Percentiles rank a stretch among this genome's conserved stretches.
Conservation (phyloP, 2,888 invertebrate genomes). For the Meganola albula region DNA sequence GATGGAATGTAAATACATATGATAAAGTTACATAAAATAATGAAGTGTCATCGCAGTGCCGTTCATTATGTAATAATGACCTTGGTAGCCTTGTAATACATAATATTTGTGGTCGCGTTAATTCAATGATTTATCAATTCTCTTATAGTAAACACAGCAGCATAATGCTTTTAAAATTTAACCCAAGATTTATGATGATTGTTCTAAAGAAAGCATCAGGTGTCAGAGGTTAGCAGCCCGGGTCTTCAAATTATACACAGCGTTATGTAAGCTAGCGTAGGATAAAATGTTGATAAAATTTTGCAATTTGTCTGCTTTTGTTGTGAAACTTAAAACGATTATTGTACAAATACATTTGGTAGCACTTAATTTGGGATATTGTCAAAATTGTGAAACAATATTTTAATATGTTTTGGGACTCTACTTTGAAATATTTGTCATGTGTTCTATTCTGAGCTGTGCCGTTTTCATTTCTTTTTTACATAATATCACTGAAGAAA, state of each 20-base stretch:
- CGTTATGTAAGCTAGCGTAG: constrained; percentile 52
- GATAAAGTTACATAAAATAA: constrained; percentile 34
- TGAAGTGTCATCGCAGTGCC: constrained; percentile 33
- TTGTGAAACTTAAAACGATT: constrained; percentile 3
- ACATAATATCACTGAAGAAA: too few species aligned
- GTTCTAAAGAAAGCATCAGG: constrained; percentile 45
- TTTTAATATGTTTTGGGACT: too few species aligned
- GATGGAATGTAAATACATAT: constrained; percentile 26
- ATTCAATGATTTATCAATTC: too few species aligned
- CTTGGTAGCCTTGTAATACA: constrained; percentile 51
- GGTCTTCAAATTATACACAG: constrained; percentile 49
- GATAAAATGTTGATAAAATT: constrained; percentile 34
- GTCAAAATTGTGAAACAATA: too few species aligned
- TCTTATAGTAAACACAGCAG: constrained; percentile 17
- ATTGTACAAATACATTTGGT: too few species aligned
- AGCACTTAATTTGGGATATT: too few species aligned
- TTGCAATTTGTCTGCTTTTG: constrained; percentile 29
- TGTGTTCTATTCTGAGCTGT: too few species aligned
- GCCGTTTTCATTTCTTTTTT: too few species aligned
- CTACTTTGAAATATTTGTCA: too few species aligned
- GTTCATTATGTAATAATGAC: constrained; percentile 38
- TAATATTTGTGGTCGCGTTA: too few species aligned
- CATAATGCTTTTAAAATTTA: constrained; percentile 33
- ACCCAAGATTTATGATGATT: constrained; percentile 42
- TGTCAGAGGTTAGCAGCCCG: constrained; percentile 55